Base-by-base conservation (phyloP, 1,140 invertebrate species). In the Lasioglossum albipes region DNA sequence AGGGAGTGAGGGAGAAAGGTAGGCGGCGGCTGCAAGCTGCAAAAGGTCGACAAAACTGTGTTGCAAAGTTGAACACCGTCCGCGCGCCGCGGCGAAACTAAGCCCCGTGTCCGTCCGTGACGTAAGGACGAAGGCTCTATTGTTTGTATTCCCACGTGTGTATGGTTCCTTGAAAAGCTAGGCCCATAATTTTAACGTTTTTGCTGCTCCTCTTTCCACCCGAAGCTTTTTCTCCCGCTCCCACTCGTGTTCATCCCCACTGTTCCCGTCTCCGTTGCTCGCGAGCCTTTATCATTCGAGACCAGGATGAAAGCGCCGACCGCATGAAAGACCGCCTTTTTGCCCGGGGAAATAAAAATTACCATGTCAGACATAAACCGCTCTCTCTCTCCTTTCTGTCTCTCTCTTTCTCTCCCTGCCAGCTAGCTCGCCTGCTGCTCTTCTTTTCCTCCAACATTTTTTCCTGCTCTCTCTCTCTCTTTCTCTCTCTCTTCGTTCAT, bases 341-440 rank as follows among this genome's bases (percentile, higher is more conserved):
- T 87, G 85, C 84, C 85, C 68, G 82, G 75, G 78, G 85, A 87
- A 87, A 87, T 87, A 87, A 87, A 87, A 87, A 87, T 87, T 87
- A 87, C 85, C 85, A 87, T 87, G 85, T 87, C 85, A 87, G 84
- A 87, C 85, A 86, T 87, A 86, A 87, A 87, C 85, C 75, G 77
- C 77, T 73, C 61, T 59, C 78, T 75, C 73, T 76, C 45, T 81
- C 57, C 64, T 70, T 57, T 64, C 68, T 77, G 1, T 75, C 62
- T 27, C 78, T 71, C 49, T 52, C n/a, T 61, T 52, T 42, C 27
- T 68, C 16, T 57, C 65, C 52, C 62, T 52, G 18, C 74, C 57
- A 7, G 59, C 54, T 18, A 7, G 27, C 12, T 18, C 18, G 18
- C 18, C 5, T n/a, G 54, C 54, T 49, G n/a, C n/a, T 45, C 49